Evolutionary conservation across 2,888 invertebrate genomes (phyloP).

Genomic region (Spodoptera littoralis): DNA sequence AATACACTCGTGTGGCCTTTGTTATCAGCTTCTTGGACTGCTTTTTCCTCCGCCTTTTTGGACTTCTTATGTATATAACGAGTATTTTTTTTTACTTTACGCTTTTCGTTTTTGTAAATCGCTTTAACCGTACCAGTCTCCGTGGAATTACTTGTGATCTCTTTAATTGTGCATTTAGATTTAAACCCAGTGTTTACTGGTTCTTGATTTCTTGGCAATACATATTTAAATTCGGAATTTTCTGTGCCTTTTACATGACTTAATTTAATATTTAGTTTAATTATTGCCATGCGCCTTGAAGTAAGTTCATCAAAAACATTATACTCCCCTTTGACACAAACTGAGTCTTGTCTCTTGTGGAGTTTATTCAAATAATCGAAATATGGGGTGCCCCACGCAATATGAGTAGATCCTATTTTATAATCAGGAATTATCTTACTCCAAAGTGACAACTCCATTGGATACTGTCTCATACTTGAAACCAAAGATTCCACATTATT

Average conservation of each 20-base stretch:
- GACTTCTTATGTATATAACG: constrained; percentile 13
- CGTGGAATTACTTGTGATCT: constrained; percentile 18
- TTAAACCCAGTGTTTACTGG: constrained; percentile 45
- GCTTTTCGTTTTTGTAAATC: constrained; percentile 57
- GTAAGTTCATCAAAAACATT: constrained; percentile 72
- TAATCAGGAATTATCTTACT: constrained; percentile 59
- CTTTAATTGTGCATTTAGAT: constrained; percentile 36
- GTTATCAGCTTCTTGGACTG: background rate
- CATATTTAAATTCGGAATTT: constrained; percentile 45
- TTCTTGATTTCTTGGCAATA: constrained; percentile 45
- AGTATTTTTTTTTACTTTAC: constrained; percentile 25
- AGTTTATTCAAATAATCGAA: constrained; percentile 69
- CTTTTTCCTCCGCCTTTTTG: background rate
- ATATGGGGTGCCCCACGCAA: constrained; percentile 72
- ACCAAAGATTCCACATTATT: constrained; percentile 64
- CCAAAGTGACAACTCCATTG: constrained; percentile 73
- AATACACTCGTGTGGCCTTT: background rate
- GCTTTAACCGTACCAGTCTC: constrained; percentile 65
- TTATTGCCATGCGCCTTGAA: constrained; percentile 71
- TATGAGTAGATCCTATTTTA: constrained; percentile 68
- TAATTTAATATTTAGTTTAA: constrained; percentile 72
- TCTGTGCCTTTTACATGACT: constrained; percentile 63
- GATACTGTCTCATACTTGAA: constrained; percentile 70
- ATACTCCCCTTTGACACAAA: constrained; percentile 61
- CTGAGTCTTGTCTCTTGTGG: constrained; percentile 47